These are phyloP conservation scores for Hyles lineata DNA, from an alignment of 2,888 invertebrate genomes.

Conservation along the genomic window DNA sequence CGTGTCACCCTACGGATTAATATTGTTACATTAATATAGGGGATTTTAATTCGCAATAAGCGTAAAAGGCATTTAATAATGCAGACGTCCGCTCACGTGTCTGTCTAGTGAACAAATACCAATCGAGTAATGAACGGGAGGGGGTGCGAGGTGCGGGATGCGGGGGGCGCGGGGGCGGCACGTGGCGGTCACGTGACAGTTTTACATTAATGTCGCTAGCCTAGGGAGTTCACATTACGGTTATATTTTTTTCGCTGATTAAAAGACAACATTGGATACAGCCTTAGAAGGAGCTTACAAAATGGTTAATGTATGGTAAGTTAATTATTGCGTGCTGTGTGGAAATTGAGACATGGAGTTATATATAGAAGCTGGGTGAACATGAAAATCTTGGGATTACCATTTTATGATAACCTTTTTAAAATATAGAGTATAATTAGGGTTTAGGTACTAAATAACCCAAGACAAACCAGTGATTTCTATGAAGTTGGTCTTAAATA, in stretches of 20 bases:
- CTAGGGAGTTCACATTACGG: constrained; percentile 68
- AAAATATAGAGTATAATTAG: no score
- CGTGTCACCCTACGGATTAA: constrained; percentile 62
- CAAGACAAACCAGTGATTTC: no score
- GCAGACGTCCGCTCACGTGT: constrained; percentile 80
- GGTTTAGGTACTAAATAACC: no score
- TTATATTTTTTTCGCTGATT: constrained; percentile 53
- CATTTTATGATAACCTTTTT: no score
- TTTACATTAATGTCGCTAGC: constrained; percentile 65
- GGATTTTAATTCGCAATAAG: constrained; percentile 79
- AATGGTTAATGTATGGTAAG: neutral
- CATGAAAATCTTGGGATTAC: no score
- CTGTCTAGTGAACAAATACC: constrained; percentile 76
- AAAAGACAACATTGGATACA: constrained; percentile 49
- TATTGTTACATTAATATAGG: constrained; percentile 63
- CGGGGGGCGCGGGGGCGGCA: constrained; percentile 52
- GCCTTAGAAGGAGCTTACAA: neutral
- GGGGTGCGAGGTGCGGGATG: constrained; percentile 49
- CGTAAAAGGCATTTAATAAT: constrained; percentile 85
- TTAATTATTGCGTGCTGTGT: neutral
- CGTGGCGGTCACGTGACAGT: constrained; percentile 80
- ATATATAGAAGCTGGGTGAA: no score
- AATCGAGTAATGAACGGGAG: constrained; percentile 75
- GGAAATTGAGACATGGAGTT: no score
- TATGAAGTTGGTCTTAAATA: no score